Evolutionary conservation across 23 tunicate species (phyloP).

Genomic region (Trididemnum clinides): DNA sequence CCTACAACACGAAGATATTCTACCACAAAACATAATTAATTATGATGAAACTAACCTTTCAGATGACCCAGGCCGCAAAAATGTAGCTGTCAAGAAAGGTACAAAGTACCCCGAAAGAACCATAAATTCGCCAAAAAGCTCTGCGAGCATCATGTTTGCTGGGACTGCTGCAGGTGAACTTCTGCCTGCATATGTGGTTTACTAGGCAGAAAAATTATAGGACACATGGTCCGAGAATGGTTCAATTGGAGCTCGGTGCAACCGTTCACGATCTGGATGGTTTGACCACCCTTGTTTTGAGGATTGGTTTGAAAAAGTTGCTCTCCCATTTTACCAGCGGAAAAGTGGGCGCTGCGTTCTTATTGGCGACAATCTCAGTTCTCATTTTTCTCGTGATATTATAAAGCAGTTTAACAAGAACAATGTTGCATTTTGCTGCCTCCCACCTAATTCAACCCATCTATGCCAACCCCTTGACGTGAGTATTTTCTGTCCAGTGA

Average conservation of each 20-base stretch:
- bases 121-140: conserved; percentile 7
- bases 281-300: conserved; percentile 29
- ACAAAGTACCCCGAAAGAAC: conserved; percentile 25
- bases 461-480: conserved; percentile 24
- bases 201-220: conserved; percentile 27
- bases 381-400: conserved; percentile 17
- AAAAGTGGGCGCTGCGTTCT: not conserved
- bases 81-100: conserved; percentile 3
- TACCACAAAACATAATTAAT: conserved; percentile 15
- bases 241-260: conserved; percentile 4
- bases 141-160: conserved; percentile 23
- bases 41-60: conserved; percentile 38
- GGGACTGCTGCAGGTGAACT: conserved; percentile 38
- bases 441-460: conserved; percentile 21
- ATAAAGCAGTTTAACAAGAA: not conserved
- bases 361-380: conserved; percentile 18
- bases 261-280: conserved; percentile 27
- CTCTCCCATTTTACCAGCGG: conserved; percentile 11
- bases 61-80: conserved; percentile 45
- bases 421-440: conserved; percentile 18
- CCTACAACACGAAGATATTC: not conserved
- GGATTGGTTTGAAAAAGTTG: conserved; percentile 28
- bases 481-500: conserved; percentile 11
- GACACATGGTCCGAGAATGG: conserved; percentile 27
- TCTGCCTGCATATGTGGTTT: conserved; percentile 5